Evolutionary conservation across 1,140 invertebrate genomes (phyloP), one percentile per base, ranked within the genome.

Genomic region (Lycorma delicatula): DNA sequence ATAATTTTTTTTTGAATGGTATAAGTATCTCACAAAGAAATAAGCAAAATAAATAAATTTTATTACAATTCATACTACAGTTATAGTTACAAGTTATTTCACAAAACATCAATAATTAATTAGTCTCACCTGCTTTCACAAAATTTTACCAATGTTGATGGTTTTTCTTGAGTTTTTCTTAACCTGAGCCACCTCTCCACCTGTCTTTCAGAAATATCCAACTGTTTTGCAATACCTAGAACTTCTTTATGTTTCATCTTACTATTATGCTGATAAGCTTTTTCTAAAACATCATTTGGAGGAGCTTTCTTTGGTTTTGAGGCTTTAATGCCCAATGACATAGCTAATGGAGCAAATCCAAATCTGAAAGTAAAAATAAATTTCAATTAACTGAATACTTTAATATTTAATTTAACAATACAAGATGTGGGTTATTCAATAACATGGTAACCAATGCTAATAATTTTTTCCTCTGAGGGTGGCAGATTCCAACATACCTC

Each of bases 171-270:
- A 46, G 82, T 81, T 56, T 83, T 78, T 36, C 93, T 78, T 22
- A 87, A 76, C 53, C 93, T 79, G 70, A 93, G 80, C 93, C 93
- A 97, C 54, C 91, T 76, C 71, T 96, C 89, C 52, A 97, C 86
- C 72, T 92, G 85, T 52, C 92, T 78, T 70, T 91, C 89, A n/a
- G 79, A 79, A 81, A 88, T 83, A 71, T 94, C 89, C 54, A 91
- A 71, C 73, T 93, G 88, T 71, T 96, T 95, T 13, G 89, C 82
- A 65, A 93, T 74, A 6, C 79, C 80, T 66, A 80, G 76, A 67
- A 91, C 75, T 83, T 85, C 81, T 70, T 86, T 87, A 69, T 88
- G 80, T 70, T 82, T 87, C 68, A 86, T 77, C 70, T 82, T 82
- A 61, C 78, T 75, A 56, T 75, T 79, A 54, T 72, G 73, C 49